Conservation (phyloP, 1,140 invertebrate species). For the Manduca sexta region DNA sequence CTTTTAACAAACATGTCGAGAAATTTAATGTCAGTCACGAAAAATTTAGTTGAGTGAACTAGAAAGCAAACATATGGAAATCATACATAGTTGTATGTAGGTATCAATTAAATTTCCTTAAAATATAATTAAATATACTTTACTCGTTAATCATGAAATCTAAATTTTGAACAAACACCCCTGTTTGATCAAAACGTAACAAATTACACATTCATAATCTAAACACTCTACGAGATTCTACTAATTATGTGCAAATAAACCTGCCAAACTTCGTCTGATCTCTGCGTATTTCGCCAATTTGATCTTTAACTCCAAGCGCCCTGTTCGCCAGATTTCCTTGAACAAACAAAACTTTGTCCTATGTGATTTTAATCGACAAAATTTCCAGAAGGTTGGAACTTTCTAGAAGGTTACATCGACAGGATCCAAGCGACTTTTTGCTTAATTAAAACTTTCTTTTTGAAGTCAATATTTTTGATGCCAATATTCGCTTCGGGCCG, state of each 20-base stretch:
- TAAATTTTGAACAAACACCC: no score
- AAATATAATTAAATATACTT: no score
- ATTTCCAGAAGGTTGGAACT: slow-evolving; percentile 2
- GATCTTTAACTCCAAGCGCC: neutral
- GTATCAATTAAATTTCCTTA: no score
- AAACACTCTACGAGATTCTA: neutral
- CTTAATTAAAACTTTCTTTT: slow-evolving; percentile 3
- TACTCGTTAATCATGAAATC: no score
- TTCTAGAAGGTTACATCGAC: neutral
- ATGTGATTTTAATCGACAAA: slow-evolving; percentile 6
- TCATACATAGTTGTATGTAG: no score
- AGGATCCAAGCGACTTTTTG: neutral
- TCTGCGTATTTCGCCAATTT: slow-evolving; percentile 2
- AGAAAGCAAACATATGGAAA: no score
- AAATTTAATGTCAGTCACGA: no score
- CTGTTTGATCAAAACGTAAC: no score
- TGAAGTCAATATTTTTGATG: neutral
- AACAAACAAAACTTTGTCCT: slow-evolving; percentile 8
- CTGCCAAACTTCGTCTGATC: slow-evolving; percentile 4
- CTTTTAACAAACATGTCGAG: no score
- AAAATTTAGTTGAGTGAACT: no score
- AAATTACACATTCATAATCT: neutral
- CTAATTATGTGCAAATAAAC: slow-evolving; percentile 6
- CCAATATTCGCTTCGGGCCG: neutral
- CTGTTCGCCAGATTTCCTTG: slow-evolving; percentile 5